A percentile compares a stretch with the other conserved stretches of the same genome.
Conservation (phyloP, 2,888 invertebrate species). For the Campoletis raptor region DNA sequence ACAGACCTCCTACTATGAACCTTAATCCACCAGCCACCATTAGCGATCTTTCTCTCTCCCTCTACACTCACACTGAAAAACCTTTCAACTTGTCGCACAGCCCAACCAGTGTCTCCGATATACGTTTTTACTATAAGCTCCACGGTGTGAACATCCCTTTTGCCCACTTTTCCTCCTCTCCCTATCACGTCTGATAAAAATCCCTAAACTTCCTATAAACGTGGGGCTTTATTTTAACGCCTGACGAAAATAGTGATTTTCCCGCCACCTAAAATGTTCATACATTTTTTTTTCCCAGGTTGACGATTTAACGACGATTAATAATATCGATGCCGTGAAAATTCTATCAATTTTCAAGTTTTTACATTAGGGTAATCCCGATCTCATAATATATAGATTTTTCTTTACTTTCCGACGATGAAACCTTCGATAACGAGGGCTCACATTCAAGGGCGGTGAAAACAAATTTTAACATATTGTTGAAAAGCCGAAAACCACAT, state of each 20-base stretch:
- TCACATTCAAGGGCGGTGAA: too few relatives aligned
- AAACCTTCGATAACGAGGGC: background rate
- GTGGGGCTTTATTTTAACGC: background rate
- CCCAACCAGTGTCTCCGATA: background rate
- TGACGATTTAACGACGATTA: background rate
- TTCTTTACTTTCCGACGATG: background rate
- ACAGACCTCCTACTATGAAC: background rate
- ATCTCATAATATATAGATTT: background rate
- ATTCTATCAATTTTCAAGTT: background rate
- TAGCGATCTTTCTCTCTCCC: constrained; percentile 41
- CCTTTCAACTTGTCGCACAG: constrained; percentile 9
- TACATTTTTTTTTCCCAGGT: background rate
- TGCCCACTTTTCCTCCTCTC: constrained; percentile 7
- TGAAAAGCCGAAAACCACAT: background rate
- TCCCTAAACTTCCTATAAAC: background rate
- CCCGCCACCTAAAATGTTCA: background rate
- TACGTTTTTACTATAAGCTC: constrained; percentile 44
- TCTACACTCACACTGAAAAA: background rate
- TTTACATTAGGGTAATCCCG: background rate
- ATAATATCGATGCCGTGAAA: background rate
- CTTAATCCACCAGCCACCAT: constrained; percentile 54
- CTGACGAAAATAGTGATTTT: background rate
- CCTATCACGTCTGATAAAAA: constrained; percentile 31
- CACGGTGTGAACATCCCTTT: constrained; percentile 35
- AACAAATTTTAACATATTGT: background rate